Base-by-base conservation (phyloP, 2,797 vertebrate genomes). In the Neosilurus hyrtlii region DNA sequence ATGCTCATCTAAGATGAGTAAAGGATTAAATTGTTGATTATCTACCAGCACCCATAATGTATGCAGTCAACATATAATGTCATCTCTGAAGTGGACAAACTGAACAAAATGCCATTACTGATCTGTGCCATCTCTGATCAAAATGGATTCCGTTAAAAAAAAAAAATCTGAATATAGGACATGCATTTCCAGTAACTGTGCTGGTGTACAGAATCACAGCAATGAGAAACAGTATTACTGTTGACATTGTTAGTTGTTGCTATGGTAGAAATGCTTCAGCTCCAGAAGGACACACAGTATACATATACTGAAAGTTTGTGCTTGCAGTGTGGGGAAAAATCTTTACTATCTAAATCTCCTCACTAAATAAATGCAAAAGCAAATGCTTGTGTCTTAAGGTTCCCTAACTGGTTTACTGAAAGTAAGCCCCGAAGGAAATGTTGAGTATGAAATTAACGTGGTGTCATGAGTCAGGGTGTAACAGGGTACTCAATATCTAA, bases 401-500 rank as follows among this genome's bases (percentile, higher is more conserved):
- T 67, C 30, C 57, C 57, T 54, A 11, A 37, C 79, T 81, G 80
- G 75, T 86, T 86, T 84, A 74, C 51, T 81, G 78, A 35, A 63
- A 68, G 43, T 81, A 57, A 81, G 65, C 73, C 66, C 56, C 80
- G 78, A 71, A 70, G 57, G 65, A 75, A n/a, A 59, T 56, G 49
- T 57, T 20, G 79, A 70, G 65, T 51, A 81, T 71, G 57, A 81
- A 59, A 71, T 76, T 79, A 68, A 66, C 83, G 72, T 72, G 61
- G 77, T 57, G 68, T 77, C 59, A 81, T 66, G 49, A 68, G 77
- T 84, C 56, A 75, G 71, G 80, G 63, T 79, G 80, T 63, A 79
- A 74, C 79, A 86, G 30, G 67, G 80, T 88, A 83, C 82, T 86
- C 70, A 78, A 88, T 80, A 73, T 65, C 83, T 83, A 79, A 83